Conservation (phyloP, 2,888 invertebrate genomes). For the Carpatolechia fugitivella region DNA sequence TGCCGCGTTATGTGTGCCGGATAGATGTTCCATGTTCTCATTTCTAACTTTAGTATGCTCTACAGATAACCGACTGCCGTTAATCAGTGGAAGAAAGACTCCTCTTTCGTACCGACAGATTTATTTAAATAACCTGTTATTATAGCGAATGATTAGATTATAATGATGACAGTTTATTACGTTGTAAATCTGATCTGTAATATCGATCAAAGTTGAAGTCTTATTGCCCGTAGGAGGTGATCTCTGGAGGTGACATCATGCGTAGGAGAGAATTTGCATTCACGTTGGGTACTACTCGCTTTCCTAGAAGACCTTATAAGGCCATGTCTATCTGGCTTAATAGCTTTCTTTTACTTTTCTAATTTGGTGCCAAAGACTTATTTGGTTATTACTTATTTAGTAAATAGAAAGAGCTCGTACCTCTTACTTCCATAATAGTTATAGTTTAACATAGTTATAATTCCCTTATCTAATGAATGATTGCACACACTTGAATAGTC, state of each 20-base stretch:
- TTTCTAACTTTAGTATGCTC: conserved; percentile 35
- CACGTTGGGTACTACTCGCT: conserved; percentile 13
- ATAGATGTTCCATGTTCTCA: conserved; percentile 29
- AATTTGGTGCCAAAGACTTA: neutral
- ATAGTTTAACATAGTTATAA: too few species aligned
- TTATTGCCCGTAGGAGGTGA: conserved; percentile 1
- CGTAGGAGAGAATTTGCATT: conserved; percentile 11
- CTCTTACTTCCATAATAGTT: too few species aligned
- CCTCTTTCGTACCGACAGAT: neutral
- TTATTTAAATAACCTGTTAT: neutral
- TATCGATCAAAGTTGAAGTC: neutral
- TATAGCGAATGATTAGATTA: neutral
- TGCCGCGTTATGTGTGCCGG: conserved; percentile 29
- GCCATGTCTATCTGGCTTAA: neutral
- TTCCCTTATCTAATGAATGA: too few species aligned
- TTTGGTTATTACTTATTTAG: neutral
- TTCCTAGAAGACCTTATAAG: conserved; percentile 11
- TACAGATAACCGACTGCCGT: conserved; percentile 22
- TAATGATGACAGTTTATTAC: neutral
- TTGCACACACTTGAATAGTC: too few species aligned
- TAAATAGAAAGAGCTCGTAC: too few species aligned
- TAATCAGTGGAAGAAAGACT: neutral
- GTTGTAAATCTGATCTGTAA: neutral
- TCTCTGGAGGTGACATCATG: conserved; percentile 12
- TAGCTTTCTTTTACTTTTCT: neutral